Evolutionary conservation across 2,113 vertebrate species (phyloP), one percentile per base, ranked within the genome.

Genomic region (Archilochus colubris): DNA sequence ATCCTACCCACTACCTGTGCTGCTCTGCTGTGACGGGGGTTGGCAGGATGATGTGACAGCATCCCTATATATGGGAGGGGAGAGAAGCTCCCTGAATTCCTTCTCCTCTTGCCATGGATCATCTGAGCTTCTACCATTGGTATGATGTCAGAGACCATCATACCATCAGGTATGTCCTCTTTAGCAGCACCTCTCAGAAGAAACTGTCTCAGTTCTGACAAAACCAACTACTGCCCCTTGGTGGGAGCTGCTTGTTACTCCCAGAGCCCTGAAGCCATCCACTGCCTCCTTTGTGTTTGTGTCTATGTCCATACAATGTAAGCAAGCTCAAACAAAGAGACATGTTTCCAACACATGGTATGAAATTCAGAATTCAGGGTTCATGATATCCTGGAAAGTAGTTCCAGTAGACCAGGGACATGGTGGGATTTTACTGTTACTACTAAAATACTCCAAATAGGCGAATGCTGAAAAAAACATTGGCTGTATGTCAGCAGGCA

Each of bases 291-390:
- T 63, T 7, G 1, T 22, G 24, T 54, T 51, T 44, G 46, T 61
- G 79, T 83, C 27, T 15, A 33, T 33, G 5, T 46, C 44, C 33
- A 7, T 31, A 48, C 4, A 59, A 54, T 14, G n/a, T n/a, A 57
- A 79, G 12, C 3, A 3, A 82, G 54, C 19, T 79, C 18, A 15
- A 36, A 62, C 10, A 46, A 30, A 51, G 14, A 70, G 38, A 31
- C 0, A 1, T 3, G n/a, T 64, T 61, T 85, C 62, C 70, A 79
- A 85, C 86, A 53, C 1, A 7, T 3, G 4, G 2, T 19, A 7
- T 53, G 70, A 82, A 72, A 68, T 30, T 30, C 19, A 73, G 27
- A 63, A 87, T 61, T 62, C 9, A n/a, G 13, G 18, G 23, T 33
- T 51, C 31, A 5, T 50, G 17, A 7, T 53, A 48, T 13, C 38